Base-by-base conservation (phyloP, 2,113 vertebrate species). In the Microcebus ravelobensis region DNA sequence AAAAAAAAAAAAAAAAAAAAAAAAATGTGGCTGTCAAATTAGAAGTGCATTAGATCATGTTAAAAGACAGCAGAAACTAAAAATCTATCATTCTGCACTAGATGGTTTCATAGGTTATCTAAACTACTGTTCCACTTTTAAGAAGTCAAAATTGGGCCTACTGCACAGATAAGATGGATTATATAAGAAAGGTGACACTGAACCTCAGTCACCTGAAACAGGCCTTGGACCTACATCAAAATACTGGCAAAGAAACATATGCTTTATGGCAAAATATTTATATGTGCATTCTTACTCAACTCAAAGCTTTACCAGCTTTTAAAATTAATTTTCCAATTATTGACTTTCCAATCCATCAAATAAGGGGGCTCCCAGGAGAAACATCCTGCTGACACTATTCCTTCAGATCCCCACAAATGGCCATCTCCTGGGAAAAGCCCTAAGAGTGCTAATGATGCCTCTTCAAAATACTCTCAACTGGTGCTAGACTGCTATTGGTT, bases 11-110 rank as follows among this genome's bases (percentile, higher is more conserved):
- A n/a, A n/a, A n/a, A n/a, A n/a, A n/a, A n/a, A n/a, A n/a, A n/a
- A n/a, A n/a, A n/a, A n/a, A n/a, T n/a, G n/a, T n/a, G 71, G 27
- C 79, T 96, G 70, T 89, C 89, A 96, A 79, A 95, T 93, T 91
- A 90, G 80, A 50, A 90, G 77, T 42, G 63, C 29, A 68, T 97
- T 97, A 96, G 93, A 94, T 89, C 89, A 94, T 7, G 17, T 86
- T 79, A 73, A 96, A 91, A 91, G 48, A 36, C 17, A 67, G 82
- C 7, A 76, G 50, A 92, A 86, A 85, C 79, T 94, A 77, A 96
- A 96, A 96, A 85, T n/a, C 25, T 95, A 89, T 6, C 45, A 68
- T 87, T 87, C 87, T 83, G 52, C 36, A 77, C 31, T 93, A 81
- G 52, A 84, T 80, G 63, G 55, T 84, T 95, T 90, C 36, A 65